Base-by-base conservation (phyloP, 2,113 vertebrate genomes). In the Phodopus roborovskii region DNA sequence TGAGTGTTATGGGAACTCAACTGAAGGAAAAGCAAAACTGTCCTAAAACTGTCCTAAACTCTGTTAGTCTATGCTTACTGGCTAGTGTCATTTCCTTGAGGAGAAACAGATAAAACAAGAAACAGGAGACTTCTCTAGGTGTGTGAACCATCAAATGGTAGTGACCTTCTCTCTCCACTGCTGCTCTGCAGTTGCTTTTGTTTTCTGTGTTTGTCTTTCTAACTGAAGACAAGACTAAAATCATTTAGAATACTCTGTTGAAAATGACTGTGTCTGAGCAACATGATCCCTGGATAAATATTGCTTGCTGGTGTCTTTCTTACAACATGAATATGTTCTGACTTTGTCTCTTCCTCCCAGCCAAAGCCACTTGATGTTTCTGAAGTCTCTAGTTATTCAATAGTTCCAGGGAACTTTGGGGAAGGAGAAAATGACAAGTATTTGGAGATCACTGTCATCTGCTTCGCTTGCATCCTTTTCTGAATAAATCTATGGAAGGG, bases 221-320 rank as follows among this genome's bases (percentile, higher is more conserved):
- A 88, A 73, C 78, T 53, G 39, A 45, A 86, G 70, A n/a, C 73
- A 36, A 33, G 10, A 45, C 22, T 2, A 4, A 48, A 83, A 62
- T 19, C 36, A n/a, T 45, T 82, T 79, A 58, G 56, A 66, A 8
- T 2, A 64, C n/a, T 62, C n/a, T 66, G 10, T n/a, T 68, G 70
- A 62, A 91, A 89, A 92, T 16, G 39, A 79, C 53, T 60, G 50
- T 42, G 11, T 64, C 94, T 87, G 45, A 83, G 86, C 81, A 85
- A 86, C 75, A 71, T 3, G 58, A 90, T 39, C 85, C 68, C 45
- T 71, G 83, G n/a, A 28, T 94, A 82, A 96, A 87, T 90, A 82
- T 42, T 56, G 45, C 91, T 79, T 7, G 50, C 83, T 30, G 8
- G 53, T 95, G 92, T 92, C 78, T 50, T 83, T 83, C 78, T 81